These are phyloP conservation scores for Isurus oxyrinchus DNA, from an alignment of 2,113 vertebrate species.

Conservation along the genomic window DNA sequence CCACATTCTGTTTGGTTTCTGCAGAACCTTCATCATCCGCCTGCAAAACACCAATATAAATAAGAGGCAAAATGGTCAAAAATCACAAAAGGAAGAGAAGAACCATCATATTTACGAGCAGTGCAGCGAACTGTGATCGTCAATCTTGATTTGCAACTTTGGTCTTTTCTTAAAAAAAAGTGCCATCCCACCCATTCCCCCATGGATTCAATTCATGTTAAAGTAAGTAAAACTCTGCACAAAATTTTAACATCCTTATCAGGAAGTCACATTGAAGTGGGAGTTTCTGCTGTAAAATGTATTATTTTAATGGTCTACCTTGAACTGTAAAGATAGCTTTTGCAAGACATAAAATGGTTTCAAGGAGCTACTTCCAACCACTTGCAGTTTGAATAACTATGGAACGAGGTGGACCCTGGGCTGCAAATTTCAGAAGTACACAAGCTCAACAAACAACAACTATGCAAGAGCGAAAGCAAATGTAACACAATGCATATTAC, in stretches of 20 bases:
- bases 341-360: not conserved
- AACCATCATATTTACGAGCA: not conserved
- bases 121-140: not conserved
- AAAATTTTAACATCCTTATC: not conserved
- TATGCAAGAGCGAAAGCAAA: not conserved
- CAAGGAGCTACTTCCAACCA: not conserved
- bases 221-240: not conserved
- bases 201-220: not conserved
- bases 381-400: not conserved
- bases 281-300: not conserved
- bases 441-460: not conserved
- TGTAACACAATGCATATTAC: not conserved
- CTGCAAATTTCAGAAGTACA: not conserved
- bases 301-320: not conserved
- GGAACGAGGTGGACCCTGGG: not conserved
- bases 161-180: not conserved
- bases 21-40: conserved; percentile 56
- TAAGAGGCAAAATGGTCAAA: not conserved
- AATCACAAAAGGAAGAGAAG: not conserved
- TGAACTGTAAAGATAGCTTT: not conserved
- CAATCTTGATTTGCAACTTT: not conserved
- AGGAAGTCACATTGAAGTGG: not conserved
- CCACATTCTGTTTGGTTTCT: conserved; percentile 55
- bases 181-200: not conserved
- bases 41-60: conserved; percentile 48